Percentiles rank a stretch among this genome's conserved stretches.
These are phyloP conservation scores for Hypselothyrea guttata DNA, from an alignment of 2,888 invertebrate genomes.

Conservation along the genomic window DNA sequence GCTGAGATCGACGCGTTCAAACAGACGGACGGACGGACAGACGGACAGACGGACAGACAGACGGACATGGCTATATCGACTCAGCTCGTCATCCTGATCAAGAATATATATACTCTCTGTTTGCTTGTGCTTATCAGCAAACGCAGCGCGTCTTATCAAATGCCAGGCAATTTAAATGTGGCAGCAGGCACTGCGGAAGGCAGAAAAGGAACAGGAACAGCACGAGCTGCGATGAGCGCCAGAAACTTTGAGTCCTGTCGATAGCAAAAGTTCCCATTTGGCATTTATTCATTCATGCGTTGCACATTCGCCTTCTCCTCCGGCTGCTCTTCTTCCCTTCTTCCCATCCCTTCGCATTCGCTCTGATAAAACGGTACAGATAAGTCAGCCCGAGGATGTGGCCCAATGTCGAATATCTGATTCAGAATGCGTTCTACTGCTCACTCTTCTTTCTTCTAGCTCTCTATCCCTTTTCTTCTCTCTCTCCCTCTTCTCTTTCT, in stretches of 20 bases:
- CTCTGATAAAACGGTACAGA: constrained; percentile 57
- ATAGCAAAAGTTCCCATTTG: constrained; percentile 40
- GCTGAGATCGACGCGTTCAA: no score
- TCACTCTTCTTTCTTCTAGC: no score
- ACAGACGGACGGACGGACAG: no score
- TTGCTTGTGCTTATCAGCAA: constrained; percentile 48
- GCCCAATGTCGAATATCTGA: constrained; percentile 55
- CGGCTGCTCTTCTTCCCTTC: no score
- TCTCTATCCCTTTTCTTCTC: no score
- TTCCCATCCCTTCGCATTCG: constrained; percentile 16
- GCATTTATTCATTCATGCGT: constrained; percentile 73
- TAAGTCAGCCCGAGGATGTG: constrained; percentile 60
- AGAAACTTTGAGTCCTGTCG: constrained; percentile 47
- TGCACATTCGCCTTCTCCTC: constrained; percentile 58
- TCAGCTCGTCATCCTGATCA: no score
- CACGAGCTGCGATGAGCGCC: background rate
- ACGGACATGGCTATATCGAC: no score
- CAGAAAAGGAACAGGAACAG: constrained; percentile 6
- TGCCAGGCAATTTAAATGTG: constrained; percentile 63
- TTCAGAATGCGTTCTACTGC: constrained; percentile 32
- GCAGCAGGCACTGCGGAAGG: constrained; percentile 23
- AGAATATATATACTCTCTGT: constrained; percentile 12
- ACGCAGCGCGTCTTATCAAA: constrained; percentile 51
- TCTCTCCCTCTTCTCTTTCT: background rate
- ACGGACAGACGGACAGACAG: no score